A percentile compares a stretch with the other conserved stretches of the same genome.
Evolutionary conservation across 1,140 invertebrate genomes (phyloP).

Genomic region (Drosophila nigrodunni): DNA sequence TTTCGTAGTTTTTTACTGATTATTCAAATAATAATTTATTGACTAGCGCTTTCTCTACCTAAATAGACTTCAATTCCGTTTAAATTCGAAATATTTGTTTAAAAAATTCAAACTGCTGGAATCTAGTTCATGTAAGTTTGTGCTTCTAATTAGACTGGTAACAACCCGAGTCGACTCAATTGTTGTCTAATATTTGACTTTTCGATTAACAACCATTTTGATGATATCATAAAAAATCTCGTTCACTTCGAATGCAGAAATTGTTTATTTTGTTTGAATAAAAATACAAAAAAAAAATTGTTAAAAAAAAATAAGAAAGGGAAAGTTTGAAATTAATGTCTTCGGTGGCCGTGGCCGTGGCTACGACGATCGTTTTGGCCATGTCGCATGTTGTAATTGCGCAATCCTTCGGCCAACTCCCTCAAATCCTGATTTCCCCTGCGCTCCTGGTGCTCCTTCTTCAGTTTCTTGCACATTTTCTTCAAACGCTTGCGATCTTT

Average conservation of each 20-base stretch:
- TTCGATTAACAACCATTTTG: conserved; percentile 6
- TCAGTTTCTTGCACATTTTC: conserved; percentile 71
- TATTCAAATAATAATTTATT: no score
- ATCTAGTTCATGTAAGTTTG: conserved; percentile 1
- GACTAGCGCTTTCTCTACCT: no score
- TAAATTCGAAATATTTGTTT: background rate
- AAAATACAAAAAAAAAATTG: conserved; percentile 20
- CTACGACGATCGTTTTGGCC: conserved; percentile 14
- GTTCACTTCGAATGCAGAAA: background rate
- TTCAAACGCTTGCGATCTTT: conserved; percentile 74
- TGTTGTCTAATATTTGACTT: conserved; percentile 16
- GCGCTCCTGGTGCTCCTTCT: conserved; percentile 52
- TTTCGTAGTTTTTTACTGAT: no score
- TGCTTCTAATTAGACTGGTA: background rate
- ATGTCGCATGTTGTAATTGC: conserved; percentile 28
- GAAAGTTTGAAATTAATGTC: background rate
- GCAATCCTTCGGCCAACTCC: conserved; percentile 56
- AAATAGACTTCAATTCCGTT: no score
- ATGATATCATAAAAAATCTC: no score
- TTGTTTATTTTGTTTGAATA: conserved; percentile 14
- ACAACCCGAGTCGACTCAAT: background rate
- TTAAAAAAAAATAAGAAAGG: conserved; percentile 13
- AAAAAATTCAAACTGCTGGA: background rate
- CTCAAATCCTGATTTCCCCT: conserved; percentile 8
- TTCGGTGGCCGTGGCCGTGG: conserved; percentile 36